Conservation (phyloP, 2,888 invertebrate species). For the Xestia ashworthii region DNA sequence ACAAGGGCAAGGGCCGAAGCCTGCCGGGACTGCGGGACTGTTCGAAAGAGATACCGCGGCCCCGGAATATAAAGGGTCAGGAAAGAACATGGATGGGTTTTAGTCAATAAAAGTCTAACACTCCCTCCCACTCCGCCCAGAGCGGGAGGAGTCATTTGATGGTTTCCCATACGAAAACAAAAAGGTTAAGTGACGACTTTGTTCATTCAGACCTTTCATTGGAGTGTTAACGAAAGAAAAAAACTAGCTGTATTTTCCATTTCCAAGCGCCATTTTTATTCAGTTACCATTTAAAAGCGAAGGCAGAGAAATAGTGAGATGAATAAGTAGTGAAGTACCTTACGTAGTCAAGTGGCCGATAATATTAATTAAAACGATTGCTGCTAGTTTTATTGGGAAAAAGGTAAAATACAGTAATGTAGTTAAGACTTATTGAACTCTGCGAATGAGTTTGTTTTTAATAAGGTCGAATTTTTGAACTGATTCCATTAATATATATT, state of each 20-base stretch:
- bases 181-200: background rate
- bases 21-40: no score
- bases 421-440: constrained; percentile 21
- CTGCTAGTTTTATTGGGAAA: constrained; percentile 12
- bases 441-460: constrained; percentile 8
- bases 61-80: no score
- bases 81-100: no score
- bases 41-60: no score
- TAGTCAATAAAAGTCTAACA: no score
- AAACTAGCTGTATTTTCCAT: constrained; percentile 1
- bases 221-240: background rate
- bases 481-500: no score
- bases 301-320: constrained; percentile 23
- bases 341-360: constrained; percentile 19
- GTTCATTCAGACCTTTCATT: background rate
- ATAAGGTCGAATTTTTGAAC: background rate
- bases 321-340: constrained; percentile 24
- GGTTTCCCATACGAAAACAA: no score
- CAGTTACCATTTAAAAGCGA: constrained; percentile 15
- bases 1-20: no score
- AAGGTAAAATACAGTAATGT: constrained; percentile 9
- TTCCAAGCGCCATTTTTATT: constrained; percentile 32
- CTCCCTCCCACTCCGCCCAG: no score
- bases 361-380: constrained; percentile 25
- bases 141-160: no score